Conservation (phyloP, 2,888 invertebrate species). For the Theretra japonica region DNA sequence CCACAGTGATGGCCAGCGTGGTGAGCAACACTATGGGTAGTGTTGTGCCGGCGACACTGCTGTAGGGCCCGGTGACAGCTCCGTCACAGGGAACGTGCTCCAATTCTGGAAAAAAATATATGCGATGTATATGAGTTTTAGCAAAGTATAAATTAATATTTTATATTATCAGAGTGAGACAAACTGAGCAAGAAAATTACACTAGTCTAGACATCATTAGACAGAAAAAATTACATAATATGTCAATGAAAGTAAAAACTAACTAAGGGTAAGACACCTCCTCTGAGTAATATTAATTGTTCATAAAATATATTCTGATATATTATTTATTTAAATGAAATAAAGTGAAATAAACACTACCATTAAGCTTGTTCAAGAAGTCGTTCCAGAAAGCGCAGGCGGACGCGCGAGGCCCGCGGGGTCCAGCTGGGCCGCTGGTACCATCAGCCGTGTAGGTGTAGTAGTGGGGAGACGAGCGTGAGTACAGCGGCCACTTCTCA, state of each 20-base stretch:
- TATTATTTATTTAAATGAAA: too few species aligned
- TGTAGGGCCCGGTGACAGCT: conserved; percentile 80
- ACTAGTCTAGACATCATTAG: too few species aligned
- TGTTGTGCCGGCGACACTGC: conserved; percentile 77
- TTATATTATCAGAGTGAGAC: too few species aligned
- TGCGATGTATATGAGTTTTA: too few species aligned
- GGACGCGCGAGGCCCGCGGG: conserved; percentile 91
- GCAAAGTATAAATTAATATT: too few species aligned
- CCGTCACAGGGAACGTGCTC: conserved; percentile 80
- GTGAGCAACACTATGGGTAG: conserved; percentile 73
- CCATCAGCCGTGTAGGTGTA: conserved; percentile 95
- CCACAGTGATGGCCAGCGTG: conserved; percentile 73
- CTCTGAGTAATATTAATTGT: too few species aligned
- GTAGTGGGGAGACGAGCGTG: conserved; percentile 93
- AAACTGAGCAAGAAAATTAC: too few species aligned
- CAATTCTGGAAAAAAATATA: conserved; percentile 64
- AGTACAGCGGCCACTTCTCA: conserved; percentile 95
- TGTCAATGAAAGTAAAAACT: too few species aligned
- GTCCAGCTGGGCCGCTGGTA: conserved; percentile 86
- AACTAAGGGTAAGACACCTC: too few species aligned
- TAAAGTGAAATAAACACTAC: conserved; percentile 56
- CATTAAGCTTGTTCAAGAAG: conserved; percentile 94
- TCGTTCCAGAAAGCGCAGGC: conserved; percentile 99
- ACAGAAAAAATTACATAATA: too few species aligned
- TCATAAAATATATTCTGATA: too few species aligned